Evolutionary conservation across 1,140 invertebrate species (phyloP).

Genomic region (Mactra quadrangularis): DNA sequence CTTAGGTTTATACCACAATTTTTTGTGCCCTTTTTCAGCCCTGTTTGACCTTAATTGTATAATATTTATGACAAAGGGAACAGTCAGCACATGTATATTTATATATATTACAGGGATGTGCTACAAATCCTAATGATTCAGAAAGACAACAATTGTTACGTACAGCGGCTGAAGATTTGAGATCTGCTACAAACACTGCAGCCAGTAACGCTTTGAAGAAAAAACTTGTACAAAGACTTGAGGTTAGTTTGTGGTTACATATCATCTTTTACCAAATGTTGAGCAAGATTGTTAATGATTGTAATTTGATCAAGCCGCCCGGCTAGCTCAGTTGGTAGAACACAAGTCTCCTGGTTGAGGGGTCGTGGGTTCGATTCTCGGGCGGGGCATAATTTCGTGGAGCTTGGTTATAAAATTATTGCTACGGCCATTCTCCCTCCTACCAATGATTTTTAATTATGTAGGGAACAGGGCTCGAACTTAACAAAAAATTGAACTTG

Average conservation of each 20-base stretch:
- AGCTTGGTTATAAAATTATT: too few relatives aligned
- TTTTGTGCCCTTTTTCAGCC: too few relatives aligned
- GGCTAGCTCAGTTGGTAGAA: too few relatives aligned
- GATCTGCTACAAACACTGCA: constrained; percentile 93
- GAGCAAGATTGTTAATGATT: not conserved
- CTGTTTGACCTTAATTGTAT: too few relatives aligned
- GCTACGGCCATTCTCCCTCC: not conserved
- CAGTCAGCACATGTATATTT: too few relatives aligned
- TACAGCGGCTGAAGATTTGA: constrained; percentile 94
- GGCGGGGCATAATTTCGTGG: too few relatives aligned
- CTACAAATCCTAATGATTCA: constrained; percentile 92
- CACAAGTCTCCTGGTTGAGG: too few relatives aligned
- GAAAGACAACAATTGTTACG: constrained; percentile 92
- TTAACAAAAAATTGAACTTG: too few relatives aligned
- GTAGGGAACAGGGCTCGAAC: not conserved
- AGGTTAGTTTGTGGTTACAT: constrained; percentile 82
- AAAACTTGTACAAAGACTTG: constrained; percentile 90
- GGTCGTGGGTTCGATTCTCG: too few relatives aligned
- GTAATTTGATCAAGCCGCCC: not conserved
- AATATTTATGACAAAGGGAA: too few relatives aligned
- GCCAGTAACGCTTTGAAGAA: constrained; percentile 91
- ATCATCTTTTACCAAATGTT: not conserved
- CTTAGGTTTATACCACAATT: too few relatives aligned
- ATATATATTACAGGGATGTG: constrained; percentile 90
- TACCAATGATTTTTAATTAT: not conserved